Base-by-base conservation (phyloP, 2,888 invertebrate genomes). In the Galeopsomyia nigrocyanea region DNA sequence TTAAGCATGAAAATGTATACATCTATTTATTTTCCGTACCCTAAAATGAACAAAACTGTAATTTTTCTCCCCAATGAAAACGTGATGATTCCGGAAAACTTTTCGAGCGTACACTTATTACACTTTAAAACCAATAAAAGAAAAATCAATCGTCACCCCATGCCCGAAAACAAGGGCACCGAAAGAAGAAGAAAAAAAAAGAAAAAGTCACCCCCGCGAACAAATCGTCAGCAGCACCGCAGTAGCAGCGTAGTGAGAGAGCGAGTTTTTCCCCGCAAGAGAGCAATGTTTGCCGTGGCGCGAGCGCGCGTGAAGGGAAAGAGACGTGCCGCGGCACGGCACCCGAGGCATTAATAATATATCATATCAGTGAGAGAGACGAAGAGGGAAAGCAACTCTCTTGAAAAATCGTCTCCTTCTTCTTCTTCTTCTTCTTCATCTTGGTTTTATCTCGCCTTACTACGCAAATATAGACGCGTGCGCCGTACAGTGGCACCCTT, bases 291-390 rank as follows among this genome's bases (percentile, higher is more conserved):
- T 71, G 68, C 71, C 55, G 55, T 14, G 13, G 47, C 17, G 16
- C 19, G 51, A 2, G 26, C 26, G 3, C 26, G 26, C 26, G 26
- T 26, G 26, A 26, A 26, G 13, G 26, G 22, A 17, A 47, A 68
- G 75, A 79, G 77, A 81, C 82, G 83, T 83, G 82, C 81, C 79
- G 78, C 77, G 21, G 19, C 74, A 73, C 70, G 78, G 76, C 79
- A 80, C 81, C 81, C 80, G 80, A 74, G 82, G 83, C 82, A 82
- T 83, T 83, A 83, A 83, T 82, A 83, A 81, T 82, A 80, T 79
- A 83, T 82, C 77, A 82, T 81, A 81, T 81, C 80, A 79, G 80
- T 78, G 78, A 61, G 80, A 78, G 78, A 61, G 68, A 51, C 26
- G 26, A 26, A 7, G 39, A 39, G 7, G 39, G 39, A 7, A 39